Evolutionary conservation across 1,140 invertebrate genomes (phyloP).

Genomic region (Yoshiicerus persimilis): DNA sequence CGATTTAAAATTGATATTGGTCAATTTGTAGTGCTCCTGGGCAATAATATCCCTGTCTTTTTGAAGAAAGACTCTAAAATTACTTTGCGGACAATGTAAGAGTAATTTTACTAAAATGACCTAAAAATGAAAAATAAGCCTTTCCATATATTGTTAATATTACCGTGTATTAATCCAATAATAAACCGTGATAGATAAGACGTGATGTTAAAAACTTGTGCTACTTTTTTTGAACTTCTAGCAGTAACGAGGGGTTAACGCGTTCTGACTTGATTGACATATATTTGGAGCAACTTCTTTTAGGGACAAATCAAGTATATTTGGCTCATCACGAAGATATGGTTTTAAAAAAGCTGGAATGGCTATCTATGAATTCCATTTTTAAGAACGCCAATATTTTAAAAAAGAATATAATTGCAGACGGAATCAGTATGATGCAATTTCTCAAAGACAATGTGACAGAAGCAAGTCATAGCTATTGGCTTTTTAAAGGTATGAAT

Average conservation of each 20-base stretch:
- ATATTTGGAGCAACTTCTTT: neutral
- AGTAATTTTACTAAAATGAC: neutral
- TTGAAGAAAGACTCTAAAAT: neutral
- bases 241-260: neutral
- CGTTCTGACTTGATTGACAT: neutral
- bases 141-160: too few relatives aligned
- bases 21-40: neutral
- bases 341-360: neutral
- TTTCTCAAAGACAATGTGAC: neutral
- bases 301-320: neutral
- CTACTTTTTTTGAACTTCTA: neutral
- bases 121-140: neutral
- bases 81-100: neutral
- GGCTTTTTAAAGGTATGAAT: neutral
- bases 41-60: neutral
- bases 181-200: too few relatives aligned
- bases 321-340: neutral
- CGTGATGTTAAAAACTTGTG: neutral
- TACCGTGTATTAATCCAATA: neutral
- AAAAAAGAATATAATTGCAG: neutral
- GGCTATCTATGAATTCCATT: neutral
- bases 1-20: neutral
- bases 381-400: neutral
- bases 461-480: neutral
- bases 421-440: neutral